A percentile compares a stretch with the other conserved stretches of the same genome.
phyloP scores from a whole-genome alignment of 2,113 vertebrate species.

The Heterotis niloticus region DNA sequence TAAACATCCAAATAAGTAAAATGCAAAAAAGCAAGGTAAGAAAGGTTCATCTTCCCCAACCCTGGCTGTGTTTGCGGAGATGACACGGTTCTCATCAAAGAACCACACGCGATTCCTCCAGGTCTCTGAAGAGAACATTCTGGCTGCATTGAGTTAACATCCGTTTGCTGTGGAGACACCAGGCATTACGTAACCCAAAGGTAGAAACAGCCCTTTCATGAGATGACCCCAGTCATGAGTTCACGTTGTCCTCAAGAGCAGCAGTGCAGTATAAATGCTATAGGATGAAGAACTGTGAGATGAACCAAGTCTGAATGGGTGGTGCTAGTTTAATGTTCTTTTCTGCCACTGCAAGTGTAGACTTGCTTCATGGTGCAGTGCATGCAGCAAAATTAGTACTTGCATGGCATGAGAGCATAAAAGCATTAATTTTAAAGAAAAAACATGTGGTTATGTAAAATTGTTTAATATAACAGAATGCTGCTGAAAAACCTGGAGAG shows the following conservation, averaged over 20 bases:
- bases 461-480: background rate
- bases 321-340: slow-evolving; percentile 1
- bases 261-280: background rate
- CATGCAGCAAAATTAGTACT: slow-evolving; percentile 27
- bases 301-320: background rate
- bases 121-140: background rate
- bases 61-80: background rate
- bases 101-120: background rate
- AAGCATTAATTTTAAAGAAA: slow-evolving; percentile 10
- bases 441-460: slow-evolving; percentile 19
- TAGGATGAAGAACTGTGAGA: background rate
- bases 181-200: slow-evolving; percentile 11
- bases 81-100: background rate
- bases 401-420: slow-evolving; percentile 12
- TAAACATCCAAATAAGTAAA: too few species aligned
- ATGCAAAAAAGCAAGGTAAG: background rate
- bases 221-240: background rate
- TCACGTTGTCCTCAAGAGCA: background rate
- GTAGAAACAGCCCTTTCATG: slow-evolving; percentile 5
- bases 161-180: background rate
- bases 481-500: slow-evolving; percentile 15
- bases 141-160: background rate
- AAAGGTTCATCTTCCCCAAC: too few species aligned
- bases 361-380: slow-evolving; percentile 15
- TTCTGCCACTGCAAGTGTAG: slow-evolving; percentile 14